Evolutionary conservation across 2,888 invertebrate species (phyloP).

Genomic region (Dermolepida albohirtum): DNA sequence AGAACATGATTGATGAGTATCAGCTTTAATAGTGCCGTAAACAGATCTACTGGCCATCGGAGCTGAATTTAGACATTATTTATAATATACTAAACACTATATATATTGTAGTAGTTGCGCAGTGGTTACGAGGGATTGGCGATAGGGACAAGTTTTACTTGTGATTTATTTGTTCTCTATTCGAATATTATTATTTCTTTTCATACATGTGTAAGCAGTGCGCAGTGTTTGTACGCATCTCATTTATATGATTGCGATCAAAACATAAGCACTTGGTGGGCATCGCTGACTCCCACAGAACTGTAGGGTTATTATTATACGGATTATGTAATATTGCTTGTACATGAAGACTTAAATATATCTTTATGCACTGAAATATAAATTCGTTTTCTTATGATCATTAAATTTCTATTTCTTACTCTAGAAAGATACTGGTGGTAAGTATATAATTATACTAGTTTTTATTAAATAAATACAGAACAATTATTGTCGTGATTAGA

Average conservation of each 20-base stretch:
- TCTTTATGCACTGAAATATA: conserved; percentile 76
- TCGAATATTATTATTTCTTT: conserved; percentile 61
- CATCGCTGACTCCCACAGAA: conserved; percentile 61
- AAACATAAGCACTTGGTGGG: conserved; percentile 60
- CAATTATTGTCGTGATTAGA: too few relatives aligned
- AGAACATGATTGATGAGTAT: conserved; percentile 52
- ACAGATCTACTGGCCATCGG: conserved; percentile 48
- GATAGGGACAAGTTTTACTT: conserved; percentile 63
- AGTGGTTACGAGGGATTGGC: conserved; percentile 64
- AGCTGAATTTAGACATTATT: conserved; percentile 59
- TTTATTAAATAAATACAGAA: too few relatives aligned
- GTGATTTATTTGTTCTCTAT: conserved; percentile 64
- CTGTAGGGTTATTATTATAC: conserved; percentile 67
- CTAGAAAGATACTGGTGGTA: too few relatives aligned
- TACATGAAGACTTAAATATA: conserved; percentile 83
- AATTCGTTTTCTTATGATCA: conserved; percentile 1
- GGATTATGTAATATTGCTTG: conserved; percentile 79
- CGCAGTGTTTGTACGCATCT: conserved; percentile 59
- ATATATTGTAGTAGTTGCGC: conserved; percentile 63
- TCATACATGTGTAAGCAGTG: conserved; percentile 61
- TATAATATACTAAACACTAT: conserved; percentile 59
- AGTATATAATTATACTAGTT: too few relatives aligned
- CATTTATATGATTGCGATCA: conserved; percentile 53
- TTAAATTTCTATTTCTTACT: background rate
- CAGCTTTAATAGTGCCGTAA: conserved; percentile 56